Percentiles rank a stretch among this genome's conserved stretches.
These are phyloP conservation scores for Teinopalpus imperialis DNA, from an alignment of 2,888 invertebrate genomes.

Conservation along the genomic window DNA sequence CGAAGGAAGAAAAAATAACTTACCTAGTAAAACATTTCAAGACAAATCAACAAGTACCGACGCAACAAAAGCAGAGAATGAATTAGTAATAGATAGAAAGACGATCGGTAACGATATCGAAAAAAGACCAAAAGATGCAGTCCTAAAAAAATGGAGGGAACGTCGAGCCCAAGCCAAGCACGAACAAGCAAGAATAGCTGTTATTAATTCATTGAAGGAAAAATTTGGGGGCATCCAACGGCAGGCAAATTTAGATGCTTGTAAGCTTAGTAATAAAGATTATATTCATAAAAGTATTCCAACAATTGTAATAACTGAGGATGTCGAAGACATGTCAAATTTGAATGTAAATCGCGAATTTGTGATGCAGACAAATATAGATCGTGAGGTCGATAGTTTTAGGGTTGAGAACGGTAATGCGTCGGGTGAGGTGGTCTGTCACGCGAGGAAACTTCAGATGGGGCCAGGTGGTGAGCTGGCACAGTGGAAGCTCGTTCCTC, in stretches of 20 bases:
- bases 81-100: constrained; percentile 25
- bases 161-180: constrained; percentile 57
- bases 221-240: constrained; percentile 49
- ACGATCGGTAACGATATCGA: constrained; percentile 35
- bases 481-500: constrained; percentile 66
- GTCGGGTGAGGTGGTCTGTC: constrained; percentile 49
- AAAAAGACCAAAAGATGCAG: constrained; percentile 50
- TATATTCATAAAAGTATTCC: constrained; percentile 49
- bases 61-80: constrained; percentile 34
- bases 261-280: constrained; percentile 44
- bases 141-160: constrained; percentile 68
- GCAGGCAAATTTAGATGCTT: constrained; percentile 44
- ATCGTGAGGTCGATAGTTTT: constrained; percentile 37
- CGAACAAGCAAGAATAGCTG: constrained; percentile 61
- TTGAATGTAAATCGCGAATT: constrained; percentile 58
- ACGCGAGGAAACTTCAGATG: constrained; percentile 72
- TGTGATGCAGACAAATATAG: constrained; percentile 36
- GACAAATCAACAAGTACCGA: constrained; percentile 47
- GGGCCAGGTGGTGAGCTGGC: constrained; percentile 74
- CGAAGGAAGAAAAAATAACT: constrained; percentile 4
- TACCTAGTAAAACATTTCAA: constrained; percentile 28
- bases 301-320: constrained; percentile 61
- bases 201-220: constrained; percentile 72
- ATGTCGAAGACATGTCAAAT: constrained; percentile 73
- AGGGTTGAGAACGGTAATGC: constrained; percentile 46